Evolutionary conservation across 1,140 invertebrate genomes (phyloP).

Genomic region (Pantala flavescens): DNA sequence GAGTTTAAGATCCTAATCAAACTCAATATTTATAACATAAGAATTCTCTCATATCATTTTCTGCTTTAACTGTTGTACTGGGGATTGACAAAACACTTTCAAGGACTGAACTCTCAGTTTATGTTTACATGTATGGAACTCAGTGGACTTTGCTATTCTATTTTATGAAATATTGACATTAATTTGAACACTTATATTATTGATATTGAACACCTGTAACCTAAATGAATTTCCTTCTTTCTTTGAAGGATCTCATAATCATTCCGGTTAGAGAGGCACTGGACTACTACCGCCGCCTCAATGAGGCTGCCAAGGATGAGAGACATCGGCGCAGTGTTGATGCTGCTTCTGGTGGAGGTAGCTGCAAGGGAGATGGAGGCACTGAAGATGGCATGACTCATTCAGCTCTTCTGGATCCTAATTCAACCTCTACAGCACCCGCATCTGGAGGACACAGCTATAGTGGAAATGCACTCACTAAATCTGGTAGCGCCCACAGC

Average conservation of each 20-base stretch:
- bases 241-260: slow-evolving; percentile 45
- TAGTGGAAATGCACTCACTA: slow-evolving; percentile 30
- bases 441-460: slow-evolving; percentile 13
- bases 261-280: slow-evolving; percentile 46
- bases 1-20: too few species aligned
- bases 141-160: too few species aligned
- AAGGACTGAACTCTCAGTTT: too few species aligned
- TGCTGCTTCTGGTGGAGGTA: slow-evolving; percentile 26
- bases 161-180: too few species aligned
- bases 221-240: too few species aligned
- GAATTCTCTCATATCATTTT: too few species aligned
- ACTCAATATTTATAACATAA: too few species aligned
- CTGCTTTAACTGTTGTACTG: too few species aligned
- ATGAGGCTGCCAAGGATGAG: slow-evolving; percentile 52
- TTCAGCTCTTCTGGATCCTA: slow-evolving; percentile 19
- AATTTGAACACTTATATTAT: too few species aligned
- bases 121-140: too few species aligned
- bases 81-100: too few species aligned
- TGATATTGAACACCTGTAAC: too few species aligned
- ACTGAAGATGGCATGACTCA: slow-evolving; percentile 17
- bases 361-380: slow-evolving; percentile 7
- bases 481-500: slow-evolving; percentile 43
- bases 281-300: slow-evolving; percentile 51
- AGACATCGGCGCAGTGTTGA: slow-evolving; percentile 48
- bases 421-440: slow-evolving; percentile 11